phyloP scores from a whole-genome alignment of 2,113 vertebrate genomes.

The Aspidoscelis tigris region DNA sequence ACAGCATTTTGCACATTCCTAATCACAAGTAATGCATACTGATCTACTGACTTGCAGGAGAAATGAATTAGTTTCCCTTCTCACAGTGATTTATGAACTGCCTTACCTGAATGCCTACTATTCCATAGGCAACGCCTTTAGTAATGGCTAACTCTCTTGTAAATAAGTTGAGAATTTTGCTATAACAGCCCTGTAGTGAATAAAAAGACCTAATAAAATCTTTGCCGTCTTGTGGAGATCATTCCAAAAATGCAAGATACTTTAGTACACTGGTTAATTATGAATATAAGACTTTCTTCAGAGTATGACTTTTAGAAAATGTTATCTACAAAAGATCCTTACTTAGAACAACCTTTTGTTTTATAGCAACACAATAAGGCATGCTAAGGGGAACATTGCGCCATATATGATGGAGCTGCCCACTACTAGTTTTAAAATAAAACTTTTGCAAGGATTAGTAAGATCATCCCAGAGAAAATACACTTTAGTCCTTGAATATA shows the following conservation, averaged over 20 bases:
- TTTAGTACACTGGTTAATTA: background rate
- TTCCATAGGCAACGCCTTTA: constrained; percentile 16
- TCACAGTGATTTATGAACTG: background rate
- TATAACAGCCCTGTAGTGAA: constrained; percentile 46
- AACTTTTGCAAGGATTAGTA: too few species aligned
- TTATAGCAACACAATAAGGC: background rate
- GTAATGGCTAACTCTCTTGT: constrained; percentile 26
- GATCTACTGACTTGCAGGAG: background rate
- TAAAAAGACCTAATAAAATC: background rate
- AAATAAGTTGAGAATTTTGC: constrained; percentile 18
- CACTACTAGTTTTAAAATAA: too few species aligned
- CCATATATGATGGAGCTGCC: too few species aligned
- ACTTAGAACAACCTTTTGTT: too few species aligned
- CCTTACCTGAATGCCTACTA: constrained; percentile 44
- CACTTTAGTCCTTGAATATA: too few species aligned
- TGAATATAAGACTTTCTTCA: background rate
- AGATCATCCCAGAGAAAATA: too few species aligned
- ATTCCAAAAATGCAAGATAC: background rate
- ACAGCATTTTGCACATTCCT: background rate
- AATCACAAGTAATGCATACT: too few species aligned
- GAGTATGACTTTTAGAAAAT: background rate
- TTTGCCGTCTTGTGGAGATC: background rate
- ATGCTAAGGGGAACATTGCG: too few species aligned
- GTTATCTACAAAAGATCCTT: background rate
- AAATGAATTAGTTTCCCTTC: background rate